Base-by-base conservation (phyloP, 2,797 vertebrate species). In the Choloepus didactylus region DNA sequence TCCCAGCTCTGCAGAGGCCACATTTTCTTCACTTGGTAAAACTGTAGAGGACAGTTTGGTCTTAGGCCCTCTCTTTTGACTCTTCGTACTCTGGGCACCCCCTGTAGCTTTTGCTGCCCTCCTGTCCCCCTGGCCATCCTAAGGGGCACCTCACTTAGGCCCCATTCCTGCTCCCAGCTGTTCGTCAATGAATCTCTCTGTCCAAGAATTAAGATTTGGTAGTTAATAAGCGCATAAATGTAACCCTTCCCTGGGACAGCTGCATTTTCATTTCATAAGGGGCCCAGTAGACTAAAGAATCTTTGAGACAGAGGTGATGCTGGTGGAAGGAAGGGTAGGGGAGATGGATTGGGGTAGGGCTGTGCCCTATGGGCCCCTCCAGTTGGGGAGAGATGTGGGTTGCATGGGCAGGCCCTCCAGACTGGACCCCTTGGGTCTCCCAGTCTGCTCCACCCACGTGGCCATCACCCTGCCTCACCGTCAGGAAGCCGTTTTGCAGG, bases 401-500 rank as follows among this genome's bases (percentile, higher is more conserved):
- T 16, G 21, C 10, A 29, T 0, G 19, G 56, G 46, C 51, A 38
- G 25, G 19, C 6, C 27, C 54, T n/a, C 46, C 1, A 8, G 10
- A 66, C 54, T 70, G 67, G 21, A 59, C 4, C 51, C 62, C 27
- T 25, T 15, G 69, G 60, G 41, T 72, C 27, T 62, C 44, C 41
- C 54, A 72, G 35, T 6, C 27, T 21, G 46, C 12, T 23, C 70
- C 70, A 21, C 15, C 46, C 15, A 9, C 25, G 73, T 14, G 77
- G 73, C 83, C 10, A 12, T 70, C 3, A 5, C 60, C 79, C n/a
- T 4, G 60, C 56, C 73, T 96, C 96, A 99, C 99, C 98, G 97
- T 98, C 94, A 98, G 97, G 91, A 98, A 99, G 44, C 99, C 99
- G 0, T 97, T 86, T 93, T 99, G 98, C 66, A 99, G 98, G 91